A percentile compares a stretch with the other conserved stretches of the same genome.
Conservation (phyloP, 2,797 vertebrate species). For the Anabacerthia variegaticeps region DNA sequence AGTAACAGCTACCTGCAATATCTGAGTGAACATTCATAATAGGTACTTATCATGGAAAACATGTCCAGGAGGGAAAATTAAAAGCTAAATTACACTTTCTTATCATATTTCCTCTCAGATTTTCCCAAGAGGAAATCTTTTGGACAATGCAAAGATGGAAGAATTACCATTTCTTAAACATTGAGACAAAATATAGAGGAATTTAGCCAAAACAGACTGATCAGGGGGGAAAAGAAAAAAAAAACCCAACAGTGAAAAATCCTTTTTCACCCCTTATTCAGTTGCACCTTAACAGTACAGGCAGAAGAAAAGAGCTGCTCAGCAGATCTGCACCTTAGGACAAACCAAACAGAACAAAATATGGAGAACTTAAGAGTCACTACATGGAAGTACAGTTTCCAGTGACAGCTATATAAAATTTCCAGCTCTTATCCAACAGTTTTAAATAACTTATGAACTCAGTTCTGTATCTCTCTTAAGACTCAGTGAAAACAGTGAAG, state of each 20-base stretch:
- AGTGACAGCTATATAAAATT: not conserved
- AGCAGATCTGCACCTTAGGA: not conserved
- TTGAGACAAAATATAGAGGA: not conserved
- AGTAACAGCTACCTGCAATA: not conserved
- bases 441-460: conserved; percentile 24
- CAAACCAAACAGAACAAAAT: not conserved
- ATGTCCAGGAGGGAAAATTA: not conserved
- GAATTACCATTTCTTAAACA: not conserved
- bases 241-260: not conserved
- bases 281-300: not conserved
- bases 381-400: not conserved
- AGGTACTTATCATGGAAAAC: not conserved
- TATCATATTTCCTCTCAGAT: not conserved
- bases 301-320: not conserved
- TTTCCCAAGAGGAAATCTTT: not conserved
- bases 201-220: not conserved
- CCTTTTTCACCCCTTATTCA: not conserved
- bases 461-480: not conserved
- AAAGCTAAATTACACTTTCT: not conserved
- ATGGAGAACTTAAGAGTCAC: not conserved
- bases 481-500: not conserved
- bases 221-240: not conserved
- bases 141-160: not conserved
- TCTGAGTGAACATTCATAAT: not conserved
- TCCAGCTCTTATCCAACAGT: not conserved